A percentile compares a stretch with the other conserved stretches of the same genome.
Evolutionary conservation across 1,140 invertebrate species (phyloP).

Genomic region (Microvelia longipes): DNA sequence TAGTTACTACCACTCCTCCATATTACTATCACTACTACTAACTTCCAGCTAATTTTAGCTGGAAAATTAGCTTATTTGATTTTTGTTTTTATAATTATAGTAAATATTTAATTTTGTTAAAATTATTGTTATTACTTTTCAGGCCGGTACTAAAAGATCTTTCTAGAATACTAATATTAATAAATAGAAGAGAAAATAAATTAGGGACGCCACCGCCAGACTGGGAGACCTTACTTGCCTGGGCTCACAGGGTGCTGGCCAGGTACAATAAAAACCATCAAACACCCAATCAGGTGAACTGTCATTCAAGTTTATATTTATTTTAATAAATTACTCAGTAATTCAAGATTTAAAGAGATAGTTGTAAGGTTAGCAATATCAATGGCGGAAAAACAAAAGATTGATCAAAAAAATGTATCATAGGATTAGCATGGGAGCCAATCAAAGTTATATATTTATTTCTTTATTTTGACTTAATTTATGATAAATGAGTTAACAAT

Average conservation of each 20-base stretch:
- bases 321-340: background rate
- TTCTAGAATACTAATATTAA: slow-evolving; percentile 51
- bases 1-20: too few relatives aligned
- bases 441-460: too few relatives aligned
- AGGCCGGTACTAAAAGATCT: slow-evolving; percentile 57
- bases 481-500: too few relatives aligned
- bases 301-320: background rate
- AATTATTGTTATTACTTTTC: slow-evolving; percentile 27
- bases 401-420: too few relatives aligned
- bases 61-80: background rate
- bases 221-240: slow-evolving; percentile 53
- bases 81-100: background rate
- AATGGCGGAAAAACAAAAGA: too few relatives aligned
- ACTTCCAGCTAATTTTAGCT: background rate
- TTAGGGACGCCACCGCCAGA: slow-evolving; percentile 54
- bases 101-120: background rate
- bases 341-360: too few relatives aligned
- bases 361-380: too few relatives aligned
- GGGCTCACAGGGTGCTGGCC: slow-evolving; percentile 54
- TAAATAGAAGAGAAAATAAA: slow-evolving; percentile 48
- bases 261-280: slow-evolving; percentile 44
- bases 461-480: too few relatives aligned
- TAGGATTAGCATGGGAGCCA: too few relatives aligned
- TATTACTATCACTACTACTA: too few relatives aligned
- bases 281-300: slow-evolving; percentile 37